Conservation (phyloP, 2,888 invertebrate species). For the Melipona beecheii region DNA sequence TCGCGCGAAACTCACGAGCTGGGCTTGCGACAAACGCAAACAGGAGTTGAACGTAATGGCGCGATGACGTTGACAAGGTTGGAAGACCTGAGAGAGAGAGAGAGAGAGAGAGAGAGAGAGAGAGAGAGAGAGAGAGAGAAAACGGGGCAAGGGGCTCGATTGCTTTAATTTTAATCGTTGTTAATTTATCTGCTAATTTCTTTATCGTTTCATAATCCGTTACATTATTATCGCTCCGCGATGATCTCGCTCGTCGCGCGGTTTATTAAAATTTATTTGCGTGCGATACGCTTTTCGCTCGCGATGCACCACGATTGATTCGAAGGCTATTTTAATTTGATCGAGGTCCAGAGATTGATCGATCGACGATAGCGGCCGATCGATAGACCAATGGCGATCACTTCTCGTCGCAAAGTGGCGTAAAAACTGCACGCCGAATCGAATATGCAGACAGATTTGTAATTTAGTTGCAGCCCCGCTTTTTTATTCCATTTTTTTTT, state of each 20-base stretch:
- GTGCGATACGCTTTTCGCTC: not conserved
- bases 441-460: not conserved
- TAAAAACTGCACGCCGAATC: not conserved
- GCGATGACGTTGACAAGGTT: constrained; percentile 14
- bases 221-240: constrained; percentile 21
- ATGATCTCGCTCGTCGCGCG: not conserved
- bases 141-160: too few relatives aligned
- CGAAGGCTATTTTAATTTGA: constrained; percentile 8
- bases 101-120: too few relatives aligned
- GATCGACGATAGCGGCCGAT: not conserved
- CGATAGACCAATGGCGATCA: not conserved
- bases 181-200: constrained; percentile 18
- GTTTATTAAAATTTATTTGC: not conserved
- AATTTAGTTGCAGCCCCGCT: not conserved
- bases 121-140: too few relatives aligned
- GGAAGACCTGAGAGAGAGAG: too few relatives aligned
- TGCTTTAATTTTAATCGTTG: not conserved
- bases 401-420: not conserved
- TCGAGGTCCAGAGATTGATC: not conserved
- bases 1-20: constrained; percentile 10
- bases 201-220: constrained; percentile 32
- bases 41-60: constrained; percentile 33
- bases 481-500: not conserved
- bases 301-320: not conserved
- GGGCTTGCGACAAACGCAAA: constrained; percentile 21